phyloP scores from a whole-genome alignment of 2,888 invertebrate genomes.

The Ryuthela nishihirai region DNA sequence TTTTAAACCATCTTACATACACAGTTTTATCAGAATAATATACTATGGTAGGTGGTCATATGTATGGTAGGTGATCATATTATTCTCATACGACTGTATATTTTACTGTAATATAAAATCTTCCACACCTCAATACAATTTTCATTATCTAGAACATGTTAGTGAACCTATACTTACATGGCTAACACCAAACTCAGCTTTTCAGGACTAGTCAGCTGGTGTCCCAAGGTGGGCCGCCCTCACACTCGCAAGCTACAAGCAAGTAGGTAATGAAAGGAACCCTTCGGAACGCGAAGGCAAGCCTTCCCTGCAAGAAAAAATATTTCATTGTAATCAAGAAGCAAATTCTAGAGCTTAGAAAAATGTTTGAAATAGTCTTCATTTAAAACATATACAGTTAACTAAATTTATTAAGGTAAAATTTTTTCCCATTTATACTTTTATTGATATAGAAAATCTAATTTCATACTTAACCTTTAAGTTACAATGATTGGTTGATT shows the following conservation, averaged over 20 bases:
- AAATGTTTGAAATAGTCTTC: neutral
- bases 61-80: too few species aligned
- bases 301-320: conserved; percentile 32
- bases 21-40: too few species aligned
- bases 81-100: too few species aligned
- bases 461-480: too few species aligned
- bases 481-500: too few species aligned
- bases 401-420: neutral
- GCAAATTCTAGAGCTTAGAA: neutral
- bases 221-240: conserved; percentile 41
- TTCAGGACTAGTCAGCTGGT: conserved; percentile 37
- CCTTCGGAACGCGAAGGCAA: conserved; percentile 32
- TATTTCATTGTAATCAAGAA: neutral
- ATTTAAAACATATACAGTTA: neutral
- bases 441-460: too few species aligned
- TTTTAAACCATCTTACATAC: too few species aligned
- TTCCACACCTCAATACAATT: too few species aligned
- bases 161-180: conserved; percentile 19
- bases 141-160: too few species aligned
- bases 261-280: conserved; percentile 9
- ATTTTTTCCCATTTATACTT: too few species aligned
- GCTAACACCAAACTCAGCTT: conserved; percentile 24
- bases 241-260: conserved; percentile 33
- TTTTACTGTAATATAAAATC: too few species aligned
- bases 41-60: too few species aligned